Base-by-base conservation (phyloP, 1,140 invertebrate genomes). In the Lasioglossum baleicum region DNA sequence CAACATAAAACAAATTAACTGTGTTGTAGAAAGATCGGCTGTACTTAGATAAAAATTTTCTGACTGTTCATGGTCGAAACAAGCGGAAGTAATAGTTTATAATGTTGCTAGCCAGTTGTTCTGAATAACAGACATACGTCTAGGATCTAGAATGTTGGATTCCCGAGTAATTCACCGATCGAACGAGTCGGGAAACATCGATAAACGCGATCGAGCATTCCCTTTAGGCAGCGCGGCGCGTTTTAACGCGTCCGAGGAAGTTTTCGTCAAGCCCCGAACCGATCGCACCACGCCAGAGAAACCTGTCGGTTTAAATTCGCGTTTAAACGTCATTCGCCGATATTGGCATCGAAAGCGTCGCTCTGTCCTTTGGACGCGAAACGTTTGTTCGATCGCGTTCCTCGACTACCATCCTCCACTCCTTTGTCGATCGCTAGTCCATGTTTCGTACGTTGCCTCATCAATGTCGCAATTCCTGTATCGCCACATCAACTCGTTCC, bases 121-220 rank as follows among this genome's bases (percentile, higher is more conserved):
- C 13, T 7, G 13, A 53, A 53, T 53, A 58, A n/a, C n/a, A 58
- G 44, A 48, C 44, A 48, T 11, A 11, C 8, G 44, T 11, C 35
- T 35, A 35, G 44, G 44, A 11, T 10, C 44, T 48, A 10, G 10
- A 48, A 13, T n/a, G 17, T 7, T 7, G n/a, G n/a, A 58, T n/a
- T 58, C 17, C 17, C 20, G 56, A 58, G 22, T 58, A 58, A 56
- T 56, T n/a, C 61, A 63, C 44, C 64, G 44, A 58, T 26, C 65
- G 40, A 20, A 15, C 3, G 7, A 11, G 42, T 3, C 2, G 0
- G 13, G 11, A 5, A 17, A 15, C 51, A 15, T 15, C 56, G 20
- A 22, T 15, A 42, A 22, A 2, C 20, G 73, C n/a, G 68, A 69
- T 68, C 79, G 65, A 53, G 65, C 74, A 76, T 76, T 81, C 65